Evolutionary conservation across 2,888 invertebrate genomes (phyloP).

Genomic region (Branchellion lobata): DNA sequence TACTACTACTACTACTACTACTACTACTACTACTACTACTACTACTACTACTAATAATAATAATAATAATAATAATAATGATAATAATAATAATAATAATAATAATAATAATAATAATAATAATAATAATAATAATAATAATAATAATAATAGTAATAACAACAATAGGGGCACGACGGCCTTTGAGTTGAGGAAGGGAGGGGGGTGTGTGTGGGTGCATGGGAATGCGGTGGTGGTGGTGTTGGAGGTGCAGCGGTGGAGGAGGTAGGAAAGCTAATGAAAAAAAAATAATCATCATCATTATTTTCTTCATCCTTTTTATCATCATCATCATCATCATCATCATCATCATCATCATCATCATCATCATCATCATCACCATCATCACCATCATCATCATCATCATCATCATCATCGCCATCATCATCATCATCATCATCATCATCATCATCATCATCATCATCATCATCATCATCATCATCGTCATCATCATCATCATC

Average conservation of each 20-base stretch:
- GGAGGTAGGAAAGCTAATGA: too few relatives aligned
- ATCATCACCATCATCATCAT: conserved; percentile 43
- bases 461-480: conserved; percentile 40
- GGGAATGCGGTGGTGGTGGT: too few relatives aligned
- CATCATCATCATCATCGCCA: conserved; percentile 43
- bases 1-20: conserved; percentile 23
- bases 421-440: conserved; percentile 37
- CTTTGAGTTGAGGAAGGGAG: too few relatives aligned
- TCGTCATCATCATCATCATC: conserved; percentile 35
- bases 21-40: conserved; percentile 28
- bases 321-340: conserved; percentile 34
- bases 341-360: conserved; percentile 43
- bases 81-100: background rate
- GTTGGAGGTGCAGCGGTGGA: too few relatives aligned
- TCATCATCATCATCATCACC: conserved; percentile 45
- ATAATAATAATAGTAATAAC: background rate
- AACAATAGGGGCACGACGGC: too few relatives aligned
- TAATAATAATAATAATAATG: background rate
- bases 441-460: conserved; percentile 42
- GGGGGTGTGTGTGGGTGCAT: too few relatives aligned
- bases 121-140: background rate
- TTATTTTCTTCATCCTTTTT: conserved; percentile 2
- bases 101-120: background rate
- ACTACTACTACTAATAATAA: background rate
- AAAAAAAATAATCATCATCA: conserved; percentile 7